Conservation (phyloP, 2,888 invertebrate genomes). For the Troides helena region DNA sequence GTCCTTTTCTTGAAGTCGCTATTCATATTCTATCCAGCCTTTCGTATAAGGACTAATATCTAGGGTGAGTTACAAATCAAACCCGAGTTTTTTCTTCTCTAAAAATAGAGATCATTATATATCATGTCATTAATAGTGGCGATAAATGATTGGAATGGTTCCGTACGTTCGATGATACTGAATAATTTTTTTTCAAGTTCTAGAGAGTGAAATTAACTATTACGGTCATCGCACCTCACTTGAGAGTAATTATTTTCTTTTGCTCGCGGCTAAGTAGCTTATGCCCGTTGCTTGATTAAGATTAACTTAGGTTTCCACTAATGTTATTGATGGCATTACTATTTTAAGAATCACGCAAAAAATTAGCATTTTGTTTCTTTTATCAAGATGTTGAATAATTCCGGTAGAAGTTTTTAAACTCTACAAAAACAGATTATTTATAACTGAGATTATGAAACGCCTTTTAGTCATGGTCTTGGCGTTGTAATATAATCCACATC, state of each 20-base stretch:
- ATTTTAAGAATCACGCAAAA: not conserved
- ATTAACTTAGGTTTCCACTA: not conserved
- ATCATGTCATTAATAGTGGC: constrained; percentile 6
- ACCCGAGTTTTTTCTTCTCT: no score
- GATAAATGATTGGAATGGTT: constrained; percentile 38
- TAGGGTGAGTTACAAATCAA: no score
- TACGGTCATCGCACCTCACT: constrained; percentile 41
- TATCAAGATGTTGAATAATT: no score
- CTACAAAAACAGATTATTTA: no score
- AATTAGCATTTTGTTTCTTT: no score
- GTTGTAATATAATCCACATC: not conserved
- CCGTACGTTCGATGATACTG: constrained; percentile 36
- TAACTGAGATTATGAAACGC: not conserved
- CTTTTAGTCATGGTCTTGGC: not conserved
- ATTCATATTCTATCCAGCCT: no score
- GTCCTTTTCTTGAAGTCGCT: no score
- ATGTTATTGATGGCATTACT: not conserved
- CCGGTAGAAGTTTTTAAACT: no score
- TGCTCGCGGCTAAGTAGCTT: constrained; percentile 10
- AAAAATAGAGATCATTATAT: not conserved
- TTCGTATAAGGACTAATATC: no score
- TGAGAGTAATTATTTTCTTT: constrained; percentile 39
- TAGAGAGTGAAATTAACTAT: constrained; percentile 55
- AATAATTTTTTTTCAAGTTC: constrained; percentile 32
- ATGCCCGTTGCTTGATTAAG: not conserved